Base-by-base conservation (phyloP, 2,797 vertebrate species). In the Holocentrus rufus region DNA sequence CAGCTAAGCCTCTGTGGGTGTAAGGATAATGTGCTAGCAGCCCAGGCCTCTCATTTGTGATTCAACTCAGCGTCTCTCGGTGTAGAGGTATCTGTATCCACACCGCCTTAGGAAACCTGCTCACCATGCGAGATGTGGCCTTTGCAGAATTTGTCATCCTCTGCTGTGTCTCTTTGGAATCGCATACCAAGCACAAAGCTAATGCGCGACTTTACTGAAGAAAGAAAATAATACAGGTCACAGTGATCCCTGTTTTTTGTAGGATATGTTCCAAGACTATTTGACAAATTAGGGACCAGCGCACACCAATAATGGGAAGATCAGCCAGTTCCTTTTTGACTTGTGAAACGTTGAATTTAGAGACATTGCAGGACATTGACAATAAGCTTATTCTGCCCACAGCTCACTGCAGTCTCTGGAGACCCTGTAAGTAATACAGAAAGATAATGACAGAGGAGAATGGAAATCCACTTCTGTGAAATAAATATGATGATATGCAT, bases 31-130 rank as follows among this genome's bases (percentile, higher is more conserved):
- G 77, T 85, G 36, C 36, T 39, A 2, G 25, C 25, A 27, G 68
- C 65, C 69, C 60, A 58, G 50, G 65, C 46, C 67, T 64, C 74
- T 76, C 74, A 78, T 82, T 80, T 76, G 54, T 78, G 57, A 81
- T 84, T 63, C 68, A 72, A 72, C 74, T 63, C 66, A 71, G 74
- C 67, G 53, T 59, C 70, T 61, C 34, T 61, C 55, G 20, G 42
- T 74, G 62, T 73, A 49, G 53, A 65, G 55, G 67, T 66, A 79
- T 75, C 66, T 68, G 63, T 65, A 65, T 39, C 20, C 31, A 36
- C 20, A 39, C 46, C 49, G 50, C 59, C 57, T 42, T n/a, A 15
- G 39, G 39, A 46, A 39, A 23, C n/a, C 56, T 36, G 56, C 17
- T 36, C 58, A 25, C 13, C 22, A 23, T 44, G 23, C 22, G 25